Base-by-base conservation (phyloP, 2,888 invertebrate genomes). In the Drosophila tripunctata region DNA sequence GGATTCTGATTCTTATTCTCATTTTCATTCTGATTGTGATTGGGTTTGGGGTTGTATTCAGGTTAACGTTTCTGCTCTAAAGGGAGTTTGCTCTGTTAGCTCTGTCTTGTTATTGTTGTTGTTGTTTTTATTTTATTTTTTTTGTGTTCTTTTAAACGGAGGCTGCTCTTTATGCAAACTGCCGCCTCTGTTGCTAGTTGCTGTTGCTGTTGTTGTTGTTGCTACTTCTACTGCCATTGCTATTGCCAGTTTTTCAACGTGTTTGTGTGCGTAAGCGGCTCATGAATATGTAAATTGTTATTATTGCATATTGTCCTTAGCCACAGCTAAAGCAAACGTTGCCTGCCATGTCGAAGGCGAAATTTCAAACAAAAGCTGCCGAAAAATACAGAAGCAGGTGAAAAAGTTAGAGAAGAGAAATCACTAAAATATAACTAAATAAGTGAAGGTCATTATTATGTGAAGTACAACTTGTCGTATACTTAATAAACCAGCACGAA, bases 271-370 rank as follows among this genome's bases (percentile, higher is more conserved):
- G 64, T 65, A 63, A 78, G 78, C 78, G 78, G 55, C 81, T 87
- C 84, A 83, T 83, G 84, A 83, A 83, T 87, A 83, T 83, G 83
- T 87, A 83, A 83, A 83, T 83, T 81, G 81, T 81, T 83, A 87
- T 83, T 83, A 83, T 83, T 83, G 83, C 87, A 83, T 87, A 87
- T 87, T 87, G 83, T 84, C 78, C 74, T 78, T 78, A 15, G 17
- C 50, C 57, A 8, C 54, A 51, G 14, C 57, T 33, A 33, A 31
- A 50, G 41, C 50, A 35, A 51, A 36, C 58, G 58, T 47, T 33
- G 31, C 22, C 51, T 33, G 27, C 22, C 33, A 70, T 33, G 50
- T 8, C 45, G 21, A 19, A 22, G 22, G 40, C 40, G n/a, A 40
- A 21, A 10, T 22, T 17, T 67, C 56, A 57, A 67, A 47, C 68